Evolutionary conservation across 2,888 invertebrate species (phyloP).

Genomic region (Megalurothrips usitatus): DNA sequence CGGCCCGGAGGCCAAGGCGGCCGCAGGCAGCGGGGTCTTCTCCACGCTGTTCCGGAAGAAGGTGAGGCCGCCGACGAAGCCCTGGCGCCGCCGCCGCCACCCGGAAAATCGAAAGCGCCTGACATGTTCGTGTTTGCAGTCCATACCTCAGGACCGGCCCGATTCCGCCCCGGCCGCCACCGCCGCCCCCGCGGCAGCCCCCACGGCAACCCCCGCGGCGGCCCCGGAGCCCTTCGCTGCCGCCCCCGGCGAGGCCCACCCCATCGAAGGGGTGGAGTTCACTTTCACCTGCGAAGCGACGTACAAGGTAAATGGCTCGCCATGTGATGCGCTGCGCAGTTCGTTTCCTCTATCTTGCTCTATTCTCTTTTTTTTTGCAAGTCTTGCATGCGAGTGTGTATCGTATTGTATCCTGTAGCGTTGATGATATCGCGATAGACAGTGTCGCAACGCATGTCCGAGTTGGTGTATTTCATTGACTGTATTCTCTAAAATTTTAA

Average conservation of each 20-base stretch:
- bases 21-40: background rate
- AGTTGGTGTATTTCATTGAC: too few relatives aligned
- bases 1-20: background rate
- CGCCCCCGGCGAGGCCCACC: background rate
- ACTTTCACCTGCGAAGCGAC: slow-evolving; percentile 19
- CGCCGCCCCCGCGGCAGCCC: background rate
- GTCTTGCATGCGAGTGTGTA: too few relatives aligned
- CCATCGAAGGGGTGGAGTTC: background rate
- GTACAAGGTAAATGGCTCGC: background rate
- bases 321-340: too few relatives aligned
- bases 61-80: background rate
- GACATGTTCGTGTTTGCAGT: background rate
- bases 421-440: too few relatives aligned
- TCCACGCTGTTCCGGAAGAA: slow-evolving; percentile 13
- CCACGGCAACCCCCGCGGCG: background rate
- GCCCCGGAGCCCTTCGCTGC: background rate
- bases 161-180: background rate
- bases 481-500: too few relatives aligned
- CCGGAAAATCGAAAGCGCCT: background rate
- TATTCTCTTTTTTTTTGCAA: too few relatives aligned
- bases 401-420: too few relatives aligned
- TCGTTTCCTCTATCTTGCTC: too few relatives aligned
- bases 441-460: too few relatives aligned
- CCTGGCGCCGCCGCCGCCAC: background rate
- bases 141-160: background rate